phyloP scores from a whole-genome alignment of 2,113 vertebrate genomes.

The Sisor rabdophorus region DNA sequence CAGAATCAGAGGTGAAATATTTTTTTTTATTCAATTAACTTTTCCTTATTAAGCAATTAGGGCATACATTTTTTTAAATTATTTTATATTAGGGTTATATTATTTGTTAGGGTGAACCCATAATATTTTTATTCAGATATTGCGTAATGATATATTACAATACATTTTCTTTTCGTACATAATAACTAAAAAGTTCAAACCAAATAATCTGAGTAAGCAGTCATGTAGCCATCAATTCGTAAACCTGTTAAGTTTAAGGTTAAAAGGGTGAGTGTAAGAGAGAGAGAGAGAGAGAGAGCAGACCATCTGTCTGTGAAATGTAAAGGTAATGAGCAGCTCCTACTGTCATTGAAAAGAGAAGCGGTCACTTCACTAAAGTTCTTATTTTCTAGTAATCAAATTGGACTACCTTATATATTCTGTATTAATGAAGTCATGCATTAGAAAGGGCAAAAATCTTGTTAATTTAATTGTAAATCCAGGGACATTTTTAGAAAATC shows the following conservation, averaged over 20 bases:
- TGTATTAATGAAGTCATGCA: not conserved
- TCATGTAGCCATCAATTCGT: not conserved
- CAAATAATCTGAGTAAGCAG: not conserved
- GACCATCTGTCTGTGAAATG: constrained; percentile 30
- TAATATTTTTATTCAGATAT: too few species aligned
- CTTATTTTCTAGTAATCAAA: not conserved
- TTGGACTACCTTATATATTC: not conserved
- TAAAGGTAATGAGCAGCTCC: constrained; percentile 9
- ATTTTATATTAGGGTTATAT: too few species aligned
- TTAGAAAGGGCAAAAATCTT: not conserved
- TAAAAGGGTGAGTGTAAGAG: not conserved
- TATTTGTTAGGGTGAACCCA: too few species aligned
- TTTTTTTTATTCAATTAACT: too few species aligned
- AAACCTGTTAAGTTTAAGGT: not conserved
- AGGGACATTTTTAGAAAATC: constrained; percentile 27
- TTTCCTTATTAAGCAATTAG: too few species aligned
- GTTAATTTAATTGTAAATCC: constrained; percentile 6
- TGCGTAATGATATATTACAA: too few species aligned
- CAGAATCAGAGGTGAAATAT: too few species aligned
- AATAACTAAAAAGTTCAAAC: not conserved
- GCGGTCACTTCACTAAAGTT: not conserved
- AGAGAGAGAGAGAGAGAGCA: constrained; percentile 8
- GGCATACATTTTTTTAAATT: too few species aligned
- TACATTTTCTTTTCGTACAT: too few species aligned
- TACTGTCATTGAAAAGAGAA: not conserved